Evolutionary conservation across 1,140 invertebrate genomes (phyloP).

Genomic region (Panulirus ornatus): DNA sequence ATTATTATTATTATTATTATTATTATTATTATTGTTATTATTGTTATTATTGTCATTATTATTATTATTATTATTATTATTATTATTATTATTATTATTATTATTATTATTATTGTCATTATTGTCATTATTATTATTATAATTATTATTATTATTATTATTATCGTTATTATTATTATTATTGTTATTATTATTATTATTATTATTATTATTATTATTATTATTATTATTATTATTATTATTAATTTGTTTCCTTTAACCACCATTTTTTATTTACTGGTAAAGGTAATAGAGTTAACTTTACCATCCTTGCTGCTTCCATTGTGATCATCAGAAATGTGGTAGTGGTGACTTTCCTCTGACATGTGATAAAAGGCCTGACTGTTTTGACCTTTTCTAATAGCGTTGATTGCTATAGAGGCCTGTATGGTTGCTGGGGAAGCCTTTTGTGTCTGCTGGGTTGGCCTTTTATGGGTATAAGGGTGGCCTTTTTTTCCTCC

Average conservation of each 20-base stretch:
- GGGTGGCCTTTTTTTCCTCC: too few relatives aligned
- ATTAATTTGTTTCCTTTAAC: slow-evolving; percentile 32
- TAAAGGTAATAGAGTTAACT: too few relatives aligned
- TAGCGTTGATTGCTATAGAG: neutral
- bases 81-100: slow-evolving; percentile 48
- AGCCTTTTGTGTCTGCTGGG: too few relatives aligned
- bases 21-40: slow-evolving; percentile 82
- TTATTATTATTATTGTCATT: slow-evolving; percentile 48
- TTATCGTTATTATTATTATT: slow-evolving; percentile 40
- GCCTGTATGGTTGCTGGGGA: neutral
- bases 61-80: slow-evolving; percentile 31
- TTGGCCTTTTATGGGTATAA: too few relatives aligned
- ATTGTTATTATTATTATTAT: slow-evolving; percentile 25
- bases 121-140: slow-evolving; percentile 16
- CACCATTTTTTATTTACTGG: neutral
- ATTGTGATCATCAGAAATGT: neutral
- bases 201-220: slow-evolving; percentile 52
- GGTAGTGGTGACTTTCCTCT: neutral
- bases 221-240: slow-evolving; percentile 56
- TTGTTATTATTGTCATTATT: slow-evolving; percentile 90
- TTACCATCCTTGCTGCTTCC: neutral
- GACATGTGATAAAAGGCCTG: neutral
- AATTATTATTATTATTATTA: slow-evolving; percentile 42
- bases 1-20: slow-evolving; percentile 49
- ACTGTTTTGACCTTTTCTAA: neutral